phyloP scores from a whole-genome alignment of 1,140 invertebrate species.

The Trichomalopsis sarcophagae region DNA sequence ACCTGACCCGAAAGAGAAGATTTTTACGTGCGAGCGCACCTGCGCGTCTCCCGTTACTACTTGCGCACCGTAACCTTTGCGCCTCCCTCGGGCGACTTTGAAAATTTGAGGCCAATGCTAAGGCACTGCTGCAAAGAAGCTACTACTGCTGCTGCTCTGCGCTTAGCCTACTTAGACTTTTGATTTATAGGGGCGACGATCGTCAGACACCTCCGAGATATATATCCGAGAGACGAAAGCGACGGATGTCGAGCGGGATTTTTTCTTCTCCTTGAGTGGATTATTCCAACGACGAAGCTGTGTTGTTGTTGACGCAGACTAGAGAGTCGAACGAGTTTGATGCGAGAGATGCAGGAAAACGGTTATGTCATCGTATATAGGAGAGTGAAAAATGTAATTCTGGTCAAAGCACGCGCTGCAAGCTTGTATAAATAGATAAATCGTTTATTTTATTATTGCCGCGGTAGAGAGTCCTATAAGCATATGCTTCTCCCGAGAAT shows the following conservation, averaged over 20 bases:
- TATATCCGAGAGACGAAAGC: background rate
- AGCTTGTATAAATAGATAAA: background rate
- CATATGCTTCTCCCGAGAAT: background rate
- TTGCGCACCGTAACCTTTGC: conserved; percentile 7
- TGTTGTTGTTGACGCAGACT: too few species aligned
- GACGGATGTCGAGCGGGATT: too few species aligned
- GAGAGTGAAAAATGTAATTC: too few species aligned
- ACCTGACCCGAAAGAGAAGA: conserved; percentile 11
- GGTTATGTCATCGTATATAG: too few species aligned
- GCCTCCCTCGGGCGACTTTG: conserved; percentile 17
- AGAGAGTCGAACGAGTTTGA: too few species aligned
- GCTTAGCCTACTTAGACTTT: conserved; percentile 25
- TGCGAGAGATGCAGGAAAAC: too few species aligned
- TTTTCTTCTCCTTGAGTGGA: too few species aligned
- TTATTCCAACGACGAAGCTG: too few species aligned
- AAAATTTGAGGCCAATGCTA: conserved; percentile 50
- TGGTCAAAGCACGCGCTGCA: too few species aligned
- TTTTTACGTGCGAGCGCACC: background rate
- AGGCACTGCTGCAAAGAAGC: conserved; percentile 12
- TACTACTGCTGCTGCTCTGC: background rate
- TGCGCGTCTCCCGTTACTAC: background rate
- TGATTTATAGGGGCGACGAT: conserved; percentile 7
- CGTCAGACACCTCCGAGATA: background rate
- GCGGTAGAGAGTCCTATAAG: background rate
- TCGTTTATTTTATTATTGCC: background rate